Evolutionary conservation across 2,797 vertebrate species (phyloP), one percentile per base, ranked within the genome.

Genomic region (Hyperoplus lanceolatus): DNA sequence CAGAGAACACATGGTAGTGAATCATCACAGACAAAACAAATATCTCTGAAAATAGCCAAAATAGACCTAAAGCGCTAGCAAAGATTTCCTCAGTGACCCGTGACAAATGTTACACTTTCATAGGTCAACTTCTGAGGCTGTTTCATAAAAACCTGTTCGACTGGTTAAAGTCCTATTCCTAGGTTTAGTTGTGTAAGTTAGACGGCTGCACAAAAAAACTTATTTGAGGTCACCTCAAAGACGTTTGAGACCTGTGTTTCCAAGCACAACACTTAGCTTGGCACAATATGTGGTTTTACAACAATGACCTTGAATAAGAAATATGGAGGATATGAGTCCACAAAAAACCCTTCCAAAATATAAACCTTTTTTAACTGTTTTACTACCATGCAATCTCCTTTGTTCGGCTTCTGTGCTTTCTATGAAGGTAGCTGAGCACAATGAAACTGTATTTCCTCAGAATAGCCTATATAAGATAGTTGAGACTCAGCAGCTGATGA

Each of bases 1-100:
- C 64, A 29, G 59, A 79, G 70, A 76, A 81, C 85, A 82, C 64
- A 75, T 13, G 18, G 41, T n/a, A 4, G 11, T 89, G 87, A 90
- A 60, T 91, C 84, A 89, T 70, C 81, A 59, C 81, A 64, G 48
- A 50, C 77, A 50, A 62, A 77, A 80, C 67, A 68, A 29, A 54
- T 73, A 36, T 45, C 43, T 46, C 63, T 71, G 13, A 59, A 80
- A 86, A 69, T 50, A 67, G 49, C 18, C 54, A 15, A 54, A 84
- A 61, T 9, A 49, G 59, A 72, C 81, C 81, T 43, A 54, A 65
- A 84, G 75, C 56, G n/a, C 46, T 70, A 1, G 2, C 6, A 65
- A 57, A 45, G 49, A 72, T 42, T 41, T 73, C 66, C 41, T 48
- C 72, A 29, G 58, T 63, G 73, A 83, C 77, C 64, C 41, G 21